Evolutionary conservation across 1,140 invertebrate species (phyloP).

Genomic region (Metopolophium dirhodum): DNA sequence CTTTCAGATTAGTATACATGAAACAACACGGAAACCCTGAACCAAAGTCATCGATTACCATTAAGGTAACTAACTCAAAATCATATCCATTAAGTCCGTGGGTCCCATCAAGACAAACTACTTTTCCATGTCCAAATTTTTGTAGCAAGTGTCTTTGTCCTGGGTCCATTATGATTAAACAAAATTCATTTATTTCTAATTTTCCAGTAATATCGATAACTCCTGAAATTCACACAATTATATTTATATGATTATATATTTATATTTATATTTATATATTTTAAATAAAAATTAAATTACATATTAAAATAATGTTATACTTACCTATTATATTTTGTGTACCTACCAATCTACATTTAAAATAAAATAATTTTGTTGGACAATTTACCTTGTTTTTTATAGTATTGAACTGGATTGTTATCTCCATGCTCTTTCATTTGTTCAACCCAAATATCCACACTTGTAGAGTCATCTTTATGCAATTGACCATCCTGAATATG

Average conservation of each 20-base stretch:
- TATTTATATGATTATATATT: no score
- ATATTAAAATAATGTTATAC: background rate
- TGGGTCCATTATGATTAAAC: background rate
- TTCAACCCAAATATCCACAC: background rate
- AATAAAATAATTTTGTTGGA: background rate
- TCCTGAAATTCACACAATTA: background rate
- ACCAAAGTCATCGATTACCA: conserved; percentile 31
- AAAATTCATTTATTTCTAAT: background rate
- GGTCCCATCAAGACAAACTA: conserved; percentile 34
- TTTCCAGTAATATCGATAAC: background rate
- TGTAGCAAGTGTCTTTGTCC: background rate
- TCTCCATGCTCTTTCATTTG: background rate
- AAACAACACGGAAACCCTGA: conserved; percentile 27
- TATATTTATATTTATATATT: no score
- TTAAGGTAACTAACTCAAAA: conserved; percentile 27
- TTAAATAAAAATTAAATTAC: no score
- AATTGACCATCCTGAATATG: background rate
- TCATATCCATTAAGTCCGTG: conserved; percentile 34
- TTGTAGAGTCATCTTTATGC: background rate
- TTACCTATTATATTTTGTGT: no score
- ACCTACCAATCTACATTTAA: no score
- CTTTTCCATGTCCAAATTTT: background rate
- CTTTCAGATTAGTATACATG: conserved; percentile 35
- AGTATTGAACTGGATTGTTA: background rate
- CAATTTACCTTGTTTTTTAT: background rate